These are phyloP conservation scores for Rhyzopertha dominica DNA, from an alignment of 1,140 invertebrate species.

Conservation along the genomic window DNA sequence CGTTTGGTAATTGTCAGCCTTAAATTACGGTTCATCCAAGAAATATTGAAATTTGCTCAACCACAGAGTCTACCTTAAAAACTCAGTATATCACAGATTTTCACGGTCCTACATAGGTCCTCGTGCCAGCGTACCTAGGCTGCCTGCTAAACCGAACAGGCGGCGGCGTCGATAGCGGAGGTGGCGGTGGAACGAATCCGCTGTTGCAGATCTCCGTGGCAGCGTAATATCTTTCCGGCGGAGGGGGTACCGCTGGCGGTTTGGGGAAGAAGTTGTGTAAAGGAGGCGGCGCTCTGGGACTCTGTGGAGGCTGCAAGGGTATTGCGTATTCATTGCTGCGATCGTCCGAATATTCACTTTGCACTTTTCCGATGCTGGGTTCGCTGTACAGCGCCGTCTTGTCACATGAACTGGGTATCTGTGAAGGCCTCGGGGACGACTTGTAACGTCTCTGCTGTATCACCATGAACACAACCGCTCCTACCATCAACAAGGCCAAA, in stretches of 20 bases:
- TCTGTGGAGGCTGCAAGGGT: constrained; percentile 31
- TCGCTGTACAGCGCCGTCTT: constrained; percentile 40
- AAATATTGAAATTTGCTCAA: no score
- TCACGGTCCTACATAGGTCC: constrained; percentile 38
- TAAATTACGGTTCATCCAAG: neutral
- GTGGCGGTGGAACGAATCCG: constrained; percentile 37
- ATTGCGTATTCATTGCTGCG: constrained; percentile 40
- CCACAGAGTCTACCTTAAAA: no score
- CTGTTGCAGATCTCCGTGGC: constrained; percentile 41
- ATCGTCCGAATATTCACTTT: constrained; percentile 34
- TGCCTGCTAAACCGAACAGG: constrained; percentile 35
- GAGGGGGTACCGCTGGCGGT: constrained; percentile 34
- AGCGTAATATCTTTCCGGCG: constrained; percentile 40
- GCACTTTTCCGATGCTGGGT: constrained; percentile 31
- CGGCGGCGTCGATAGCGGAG: constrained; percentile 37
- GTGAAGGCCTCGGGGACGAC: constrained; percentile 37
- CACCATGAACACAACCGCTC: constrained; percentile 31
- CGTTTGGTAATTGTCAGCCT: constrained; percentile 27
- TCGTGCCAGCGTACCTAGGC: constrained; percentile 34
- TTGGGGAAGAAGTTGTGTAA: constrained; percentile 39
- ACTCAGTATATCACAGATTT: constrained; percentile 27
- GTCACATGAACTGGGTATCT: constrained; percentile 37
- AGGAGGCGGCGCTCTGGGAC: constrained; percentile 30
- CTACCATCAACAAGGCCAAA: constrained; percentile 36
- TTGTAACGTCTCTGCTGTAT: constrained; percentile 37